Conservation (phyloP, 2,888 invertebrate genomes). For the Rhagophthalmus giganteus region DNA sequence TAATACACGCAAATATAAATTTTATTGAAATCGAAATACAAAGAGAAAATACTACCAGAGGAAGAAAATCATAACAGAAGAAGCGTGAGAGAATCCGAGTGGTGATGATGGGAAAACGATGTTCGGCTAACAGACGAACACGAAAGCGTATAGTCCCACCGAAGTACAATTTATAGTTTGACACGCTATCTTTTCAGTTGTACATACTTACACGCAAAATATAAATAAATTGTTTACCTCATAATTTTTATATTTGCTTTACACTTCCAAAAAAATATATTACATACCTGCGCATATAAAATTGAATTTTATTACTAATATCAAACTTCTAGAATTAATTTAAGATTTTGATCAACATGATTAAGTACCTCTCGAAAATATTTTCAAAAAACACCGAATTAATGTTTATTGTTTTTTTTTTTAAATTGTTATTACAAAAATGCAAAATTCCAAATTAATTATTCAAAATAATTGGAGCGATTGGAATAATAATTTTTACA, state of each 20-base stretch:
- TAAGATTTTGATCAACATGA: too few relatives aligned
- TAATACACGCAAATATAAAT: slow-evolving; percentile 12
- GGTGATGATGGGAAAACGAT: slow-evolving; percentile 28
- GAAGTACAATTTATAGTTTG: slow-evolving; percentile 27
- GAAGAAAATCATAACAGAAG: slow-evolving; percentile 23
- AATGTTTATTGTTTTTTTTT: too few relatives aligned
- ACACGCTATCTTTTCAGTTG: slow-evolving; percentile 19
- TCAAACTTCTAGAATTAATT: too few relatives aligned
- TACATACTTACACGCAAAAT: slow-evolving; percentile 21
- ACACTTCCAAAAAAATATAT: background rate
- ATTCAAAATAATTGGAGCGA: too few relatives aligned
- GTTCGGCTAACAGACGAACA: slow-evolving; percentile 28
- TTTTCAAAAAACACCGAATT: too few relatives aligned
- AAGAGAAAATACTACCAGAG: slow-evolving; percentile 16
- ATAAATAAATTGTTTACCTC: slow-evolving; percentile 18
- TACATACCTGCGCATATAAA: too few relatives aligned
- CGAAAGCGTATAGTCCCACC: slow-evolving; percentile 22
- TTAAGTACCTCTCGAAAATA: too few relatives aligned
- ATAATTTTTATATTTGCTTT: slow-evolving; percentile 3
- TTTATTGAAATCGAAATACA: slow-evolving; percentile 19
- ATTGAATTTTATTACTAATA: too few relatives aligned
- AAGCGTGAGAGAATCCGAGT: slow-evolving; percentile 25
- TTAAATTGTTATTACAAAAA: too few relatives aligned
- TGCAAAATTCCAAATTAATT: too few relatives aligned
- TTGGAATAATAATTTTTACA: too few relatives aligned